Evolutionary conservation across 2,888 invertebrate genomes (phyloP), one percentile per base, ranked within the genome.

Genomic region (Smittia aterrima): DNA sequence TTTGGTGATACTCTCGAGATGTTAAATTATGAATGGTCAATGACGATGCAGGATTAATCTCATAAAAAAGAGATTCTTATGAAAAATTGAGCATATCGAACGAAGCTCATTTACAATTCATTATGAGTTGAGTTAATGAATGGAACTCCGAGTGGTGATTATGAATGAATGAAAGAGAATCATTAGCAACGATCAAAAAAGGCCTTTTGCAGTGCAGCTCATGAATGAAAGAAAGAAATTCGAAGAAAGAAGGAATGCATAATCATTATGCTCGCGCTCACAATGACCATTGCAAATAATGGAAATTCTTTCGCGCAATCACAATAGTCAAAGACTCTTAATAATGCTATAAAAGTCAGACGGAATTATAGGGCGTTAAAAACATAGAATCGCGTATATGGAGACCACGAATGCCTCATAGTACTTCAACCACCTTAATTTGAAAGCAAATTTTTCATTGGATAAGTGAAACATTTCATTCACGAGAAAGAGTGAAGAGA

Each of bases 71-170:
- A 32, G 16, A 9, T 47, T 64, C 27, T 64, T 64, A 25, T 71
- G 70, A 71, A 54, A 71, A 71, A 71, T 71, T 71, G 54, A 71
- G 70, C 70, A 40, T 54, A 71, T 71, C 70, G 70, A n/a, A n/a
- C n/a, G n/a, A 71, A 71, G 25, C 13, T 58, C 58, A 58, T 58
- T 58, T 58, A 58, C 20, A 58, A 58, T 58, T 58, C 58, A 58
- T 58, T 58, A 58, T n/a, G 58, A 58, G n/a, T 22, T 1, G n/a
- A n/a, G 7, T 58, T 58, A 58, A 22, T 58, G 58, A 58, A 58
- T 58, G 58, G 58, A 20, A n/a, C 58, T 58, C 9, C 9, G n/a
- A 58, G 58, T 20, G 58, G 58, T 58, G 58, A 58, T 58, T 58
- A 58, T 58, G 58, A 58, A 58, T 58, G 58, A 58, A 58, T 58